Evolutionary conservation across 2,113 vertebrate species (phyloP).

Genomic region (Percina caprodes): DNA sequence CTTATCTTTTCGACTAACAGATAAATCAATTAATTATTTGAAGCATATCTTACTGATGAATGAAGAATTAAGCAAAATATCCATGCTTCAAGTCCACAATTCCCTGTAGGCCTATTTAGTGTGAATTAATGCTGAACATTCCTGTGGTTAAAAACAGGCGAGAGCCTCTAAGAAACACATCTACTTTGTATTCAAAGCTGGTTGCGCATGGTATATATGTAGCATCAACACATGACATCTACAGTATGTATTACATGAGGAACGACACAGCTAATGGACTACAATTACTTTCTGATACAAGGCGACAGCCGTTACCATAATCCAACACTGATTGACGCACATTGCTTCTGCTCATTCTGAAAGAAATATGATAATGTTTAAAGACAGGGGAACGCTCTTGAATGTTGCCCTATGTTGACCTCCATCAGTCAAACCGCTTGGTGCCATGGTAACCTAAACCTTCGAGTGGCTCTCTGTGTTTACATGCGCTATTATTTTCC

Average conservation of each 20-base stretch:
- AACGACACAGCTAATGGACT: conserved; percentile 21
- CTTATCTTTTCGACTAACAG: background rate
- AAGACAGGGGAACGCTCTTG: background rate
- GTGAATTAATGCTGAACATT: background rate
- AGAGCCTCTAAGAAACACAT: background rate
- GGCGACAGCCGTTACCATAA: background rate
- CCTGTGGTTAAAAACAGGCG: background rate
- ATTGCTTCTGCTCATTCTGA: conserved; percentile 13
- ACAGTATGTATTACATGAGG: conserved; percentile 9
- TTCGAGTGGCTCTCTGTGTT: conserved; percentile 26
- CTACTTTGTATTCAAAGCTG: conserved; percentile 38
- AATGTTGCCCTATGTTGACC: conserved; percentile 1
- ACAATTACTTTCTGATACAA: background rate
- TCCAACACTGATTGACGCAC: conserved; percentile 8
- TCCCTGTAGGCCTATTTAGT: background rate
- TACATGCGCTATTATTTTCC: conserved; percentile 39
- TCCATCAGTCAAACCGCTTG: conserved; percentile 42
- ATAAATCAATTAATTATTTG: background rate
- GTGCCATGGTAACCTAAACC: conserved; percentile 56
- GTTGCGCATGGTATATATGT: conserved; percentile 5
- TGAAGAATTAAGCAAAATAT: background rate
- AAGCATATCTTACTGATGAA: too few relatives aligned
- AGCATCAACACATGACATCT: conserved; percentile 9
- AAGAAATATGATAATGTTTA: background rate
- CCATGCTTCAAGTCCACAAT: background rate